Base-by-base conservation (phyloP, 2,888 invertebrate species). In the Scaptomyza parva region DNA sequence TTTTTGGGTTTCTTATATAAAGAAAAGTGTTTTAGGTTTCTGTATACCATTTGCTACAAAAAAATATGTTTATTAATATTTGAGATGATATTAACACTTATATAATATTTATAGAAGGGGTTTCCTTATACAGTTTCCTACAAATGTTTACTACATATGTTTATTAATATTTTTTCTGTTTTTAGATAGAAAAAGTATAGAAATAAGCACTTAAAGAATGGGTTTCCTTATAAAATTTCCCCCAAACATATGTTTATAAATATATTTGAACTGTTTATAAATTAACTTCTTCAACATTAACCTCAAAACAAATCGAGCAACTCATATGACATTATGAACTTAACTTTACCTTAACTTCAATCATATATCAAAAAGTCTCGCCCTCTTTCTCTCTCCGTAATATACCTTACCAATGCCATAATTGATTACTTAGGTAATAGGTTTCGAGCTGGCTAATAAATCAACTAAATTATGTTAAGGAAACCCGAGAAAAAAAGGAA, bases 391-490 rank as follows among this genome's bases (percentile, higher is more conserved):
- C 12, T 41, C n/a, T 1, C n/a, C n/a, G n/a, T 24, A 22, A 39
- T 40, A 22, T 1, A 33, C 33, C 41, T 43, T 8, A 40, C 17
- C 40, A 28, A 14, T 30, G 26, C 8, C 54, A 44, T 64, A 72
- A 72, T 68, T 72, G 72, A 68, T 63, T 72, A 40, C 39, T 17
- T 24, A 22, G 39, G 26, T 54, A 24, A 26, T 53, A 12, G 17
- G 45, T 39, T 28, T 50, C 54, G 28, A 44, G 48, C 48, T 57
- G 53, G 50, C 72, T 57, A 75, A 76, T 76, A 76, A 76, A 76
- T 72, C 72, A 76, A 65, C 61, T 35, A 57, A 65, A 75, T 76
- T 75, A 72, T 75, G 75, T 61, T 68, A 60, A 41, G 45, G 48
- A 30, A 54, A 30, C 48, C 24, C 2, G 33, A 39, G 33, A 51